A percentile compares a stretch with the other conserved stretches of the same genome.
These are phyloP conservation scores for Hermodice carunculata DNA, from an alignment of 2,888 invertebrate genomes.

Conservation along the genomic window DNA sequence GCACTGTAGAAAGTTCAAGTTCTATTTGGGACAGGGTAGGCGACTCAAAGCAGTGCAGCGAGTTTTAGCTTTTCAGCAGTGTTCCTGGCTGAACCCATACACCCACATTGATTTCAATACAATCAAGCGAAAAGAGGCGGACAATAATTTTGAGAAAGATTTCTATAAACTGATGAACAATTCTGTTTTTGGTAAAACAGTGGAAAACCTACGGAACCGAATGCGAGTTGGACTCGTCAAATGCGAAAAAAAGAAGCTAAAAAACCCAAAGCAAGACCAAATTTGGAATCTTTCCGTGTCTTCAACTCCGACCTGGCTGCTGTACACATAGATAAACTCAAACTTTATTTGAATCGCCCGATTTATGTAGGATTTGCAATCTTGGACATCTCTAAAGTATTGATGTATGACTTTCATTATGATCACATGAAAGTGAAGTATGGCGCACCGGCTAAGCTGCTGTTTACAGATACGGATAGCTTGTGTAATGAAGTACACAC, in stretches of 20 bases:
- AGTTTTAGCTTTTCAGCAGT: constrained; percentile 51
- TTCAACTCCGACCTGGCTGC: constrained; percentile 63
- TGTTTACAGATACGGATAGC: constrained; percentile 47
- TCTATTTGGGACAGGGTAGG: neutral
- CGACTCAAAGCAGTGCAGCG: no score
- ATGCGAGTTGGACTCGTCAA: constrained; percentile 55
- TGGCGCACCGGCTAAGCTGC: neutral
- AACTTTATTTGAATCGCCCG: constrained; percentile 39
- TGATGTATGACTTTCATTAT: constrained; percentile 41
- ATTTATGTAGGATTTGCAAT: constrained; percentile 67
- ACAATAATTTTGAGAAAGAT: constrained; percentile 61
- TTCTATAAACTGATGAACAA: constrained; percentile 55
- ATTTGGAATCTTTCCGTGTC: constrained; percentile 38
- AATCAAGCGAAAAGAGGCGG: constrained; percentile 46
- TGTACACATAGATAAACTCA: constrained; percentile 49
- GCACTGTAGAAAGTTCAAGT: neutral
- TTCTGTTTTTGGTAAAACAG: constrained; percentile 66
- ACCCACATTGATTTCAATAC: constrained; percentile 57
- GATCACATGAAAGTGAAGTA: constrained; percentile 55
- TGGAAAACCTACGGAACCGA: constrained; percentile 68
- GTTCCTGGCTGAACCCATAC: constrained; percentile 59
- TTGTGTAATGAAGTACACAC: constrained; percentile 33
- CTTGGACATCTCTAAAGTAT: constrained; percentile 58
- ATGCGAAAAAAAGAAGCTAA: neutral
- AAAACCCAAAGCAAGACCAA: constrained; percentile 22